Percentiles rank a stretch among this genome's conserved stretches.
Evolutionary conservation across 2,888 invertebrate genomes (phyloP).

Genomic region (Imbricaverruca yamaguchii): DNA sequence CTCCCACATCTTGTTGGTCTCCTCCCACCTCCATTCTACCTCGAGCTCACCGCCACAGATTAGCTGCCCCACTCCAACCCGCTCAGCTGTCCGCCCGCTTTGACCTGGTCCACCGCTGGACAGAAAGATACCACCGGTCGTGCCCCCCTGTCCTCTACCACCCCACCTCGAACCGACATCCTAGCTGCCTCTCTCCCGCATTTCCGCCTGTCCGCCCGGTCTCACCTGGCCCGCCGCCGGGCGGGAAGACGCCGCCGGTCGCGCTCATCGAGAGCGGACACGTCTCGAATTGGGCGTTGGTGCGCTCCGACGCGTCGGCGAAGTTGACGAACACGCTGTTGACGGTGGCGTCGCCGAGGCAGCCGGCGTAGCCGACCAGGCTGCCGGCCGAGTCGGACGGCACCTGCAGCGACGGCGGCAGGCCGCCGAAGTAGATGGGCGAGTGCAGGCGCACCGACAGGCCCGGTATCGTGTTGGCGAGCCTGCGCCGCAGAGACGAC

Average conservation of each 20-base stretch:
- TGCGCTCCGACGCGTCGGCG: conserved; percentile 54
- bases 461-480: not conserved
- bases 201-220: too few species aligned
- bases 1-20: too few species aligned
- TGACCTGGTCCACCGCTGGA: too few species aligned
- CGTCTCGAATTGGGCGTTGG: conserved; percentile 35
- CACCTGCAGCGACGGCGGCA: conserved; percentile 49
- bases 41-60: too few species aligned
- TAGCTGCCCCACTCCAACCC: too few species aligned
- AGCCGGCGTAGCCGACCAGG: conserved; percentile 65
- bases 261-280: conserved; percentile 32
- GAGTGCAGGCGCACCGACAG: conserved; percentile 24
- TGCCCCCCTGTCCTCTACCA: not conserved
- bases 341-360: conserved; percentile 85
- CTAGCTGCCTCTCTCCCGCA: too few species aligned
- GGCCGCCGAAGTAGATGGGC: conserved; percentile 72
- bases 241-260: not conserved
- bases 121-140: not conserved
- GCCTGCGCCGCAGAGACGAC: not conserved
- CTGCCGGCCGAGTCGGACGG: conserved; percentile 35
- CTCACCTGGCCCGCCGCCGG: too few species aligned
- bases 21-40: too few species aligned
- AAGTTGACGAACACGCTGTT: conserved; percentile 74
- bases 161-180: not conserved
- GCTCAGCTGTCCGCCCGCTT: too few species aligned